Evolutionary conservation across 2,797 vertebrate species (phyloP).

Genomic region (Selene dorsalis): DNA sequence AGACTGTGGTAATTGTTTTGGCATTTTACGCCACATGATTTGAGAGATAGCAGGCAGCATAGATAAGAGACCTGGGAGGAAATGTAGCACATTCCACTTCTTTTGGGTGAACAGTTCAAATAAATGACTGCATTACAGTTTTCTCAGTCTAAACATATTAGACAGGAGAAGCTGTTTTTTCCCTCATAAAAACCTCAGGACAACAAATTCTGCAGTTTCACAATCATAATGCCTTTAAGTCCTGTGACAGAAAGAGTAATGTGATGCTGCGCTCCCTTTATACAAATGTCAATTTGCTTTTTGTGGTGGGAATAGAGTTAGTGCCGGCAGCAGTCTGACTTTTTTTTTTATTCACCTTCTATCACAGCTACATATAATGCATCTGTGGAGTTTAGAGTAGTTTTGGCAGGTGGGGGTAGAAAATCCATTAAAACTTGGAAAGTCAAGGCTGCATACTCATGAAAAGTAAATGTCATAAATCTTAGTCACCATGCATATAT

Average conservation of each 20-base stretch:
- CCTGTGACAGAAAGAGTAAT: constrained; percentile 24
- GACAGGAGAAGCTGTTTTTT: not conserved
- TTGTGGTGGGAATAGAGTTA: constrained; percentile 18
- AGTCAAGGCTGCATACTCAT: constrained; percentile 24
- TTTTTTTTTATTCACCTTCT: constrained; percentile 41
- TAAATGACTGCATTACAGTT: not conserved
- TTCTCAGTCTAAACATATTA: not conserved
- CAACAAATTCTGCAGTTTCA: constrained; percentile 17
- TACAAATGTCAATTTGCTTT: constrained; percentile 51
- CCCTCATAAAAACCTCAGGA: constrained; percentile 7
- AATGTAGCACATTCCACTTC: not conserved
- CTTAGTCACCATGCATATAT: constrained; percentile 28
- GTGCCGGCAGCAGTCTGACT: constrained; percentile 14
- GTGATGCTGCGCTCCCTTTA: constrained; percentile 14
- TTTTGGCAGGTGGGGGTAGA: constrained; percentile 48
- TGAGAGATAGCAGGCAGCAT: not conserved
- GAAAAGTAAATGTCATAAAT: constrained; percentile 56
- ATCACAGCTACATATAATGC: constrained; percentile 10
- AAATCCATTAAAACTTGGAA: constrained; percentile 53
- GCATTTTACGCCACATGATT: not conserved
- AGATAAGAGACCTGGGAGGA: not conserved
- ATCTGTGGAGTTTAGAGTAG: constrained; percentile 27
- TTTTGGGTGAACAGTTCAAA: constrained; percentile 2
- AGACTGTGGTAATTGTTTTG: not conserved
- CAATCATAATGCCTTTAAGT: constrained; percentile 27